Percentiles rank a stretch among this genome's conserved stretches.
Conservation (phyloP, 2,888 invertebrate genomes). For the Acleris sparsana region DNA sequence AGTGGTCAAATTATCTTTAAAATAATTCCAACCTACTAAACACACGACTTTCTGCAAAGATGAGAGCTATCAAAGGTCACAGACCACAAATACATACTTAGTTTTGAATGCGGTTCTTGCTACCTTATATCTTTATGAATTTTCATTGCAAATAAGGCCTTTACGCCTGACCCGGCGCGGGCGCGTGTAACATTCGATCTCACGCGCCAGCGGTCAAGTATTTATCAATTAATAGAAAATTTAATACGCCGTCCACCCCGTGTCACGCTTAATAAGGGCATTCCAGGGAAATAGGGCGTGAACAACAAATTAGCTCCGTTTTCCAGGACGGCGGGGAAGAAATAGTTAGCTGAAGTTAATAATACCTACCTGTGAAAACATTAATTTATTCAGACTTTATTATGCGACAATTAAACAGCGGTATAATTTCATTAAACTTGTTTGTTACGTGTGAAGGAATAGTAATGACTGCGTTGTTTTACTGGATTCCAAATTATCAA, state of each 20-base stretch:
- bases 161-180: constrained; percentile 15
- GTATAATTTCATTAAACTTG: no score
- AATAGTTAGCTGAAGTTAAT: constrained; percentile 4
- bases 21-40: no score
- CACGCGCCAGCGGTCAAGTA: constrained; percentile 76
- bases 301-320: constrained; percentile 3
- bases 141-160: constrained; percentile 12
- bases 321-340: constrained; percentile 3
- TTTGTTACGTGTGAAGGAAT: no score
- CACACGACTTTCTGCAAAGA: no score
- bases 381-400: background rate
- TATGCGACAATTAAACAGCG: no score
- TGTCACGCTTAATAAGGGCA: constrained; percentile 54
- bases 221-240: constrained; percentile 78
- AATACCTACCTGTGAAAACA: background rate
- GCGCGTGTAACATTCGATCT: constrained; percentile 76
- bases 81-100: no score
- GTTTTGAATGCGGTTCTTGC: no score
- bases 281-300: constrained; percentile 50
- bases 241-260: constrained; percentile 72
- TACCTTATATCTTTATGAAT: background rate
- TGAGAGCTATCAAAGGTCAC: no score
- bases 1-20: no score
- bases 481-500: no score
- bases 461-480: no score